Conservation (phyloP, 2,888 invertebrate genomes). For the Aphidius colemani region DNA sequence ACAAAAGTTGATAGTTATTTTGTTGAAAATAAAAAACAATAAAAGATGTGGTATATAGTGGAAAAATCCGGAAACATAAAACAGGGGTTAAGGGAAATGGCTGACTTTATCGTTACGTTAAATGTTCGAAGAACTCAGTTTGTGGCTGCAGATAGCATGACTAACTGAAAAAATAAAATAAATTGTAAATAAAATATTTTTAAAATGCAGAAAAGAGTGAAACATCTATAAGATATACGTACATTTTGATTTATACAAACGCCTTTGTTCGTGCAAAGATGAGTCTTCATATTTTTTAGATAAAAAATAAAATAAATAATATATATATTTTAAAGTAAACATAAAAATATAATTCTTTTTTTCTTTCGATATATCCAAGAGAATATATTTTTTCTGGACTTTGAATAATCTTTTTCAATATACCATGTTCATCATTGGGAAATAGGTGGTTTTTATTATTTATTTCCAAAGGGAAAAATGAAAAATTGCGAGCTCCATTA, state of each 20-base stretch:
- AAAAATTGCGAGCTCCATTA: slow-evolving; percentile 21
- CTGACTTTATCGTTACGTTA: too few relatives aligned
- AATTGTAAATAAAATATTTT: slow-evolving; percentile 7
- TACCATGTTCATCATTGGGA: not conserved
- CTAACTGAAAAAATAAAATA: too few relatives aligned
- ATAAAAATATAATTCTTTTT: not conserved
- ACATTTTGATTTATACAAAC: slow-evolving; percentile 31
- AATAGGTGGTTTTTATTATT: too few relatives aligned
- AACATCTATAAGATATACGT: slow-evolving; percentile 27
- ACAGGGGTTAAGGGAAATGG: too few relatives aligned
- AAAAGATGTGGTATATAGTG: not conserved
- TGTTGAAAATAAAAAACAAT: slow-evolving; percentile 7
- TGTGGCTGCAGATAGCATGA: too few relatives aligned
- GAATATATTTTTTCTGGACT: not conserved
- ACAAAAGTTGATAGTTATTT: too few relatives aligned
- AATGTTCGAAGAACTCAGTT: too few relatives aligned
- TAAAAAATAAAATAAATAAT: too few relatives aligned
- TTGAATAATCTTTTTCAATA: slow-evolving; percentile 13
- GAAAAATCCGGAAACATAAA: too few relatives aligned
- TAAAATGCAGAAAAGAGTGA: slow-evolving; percentile 12
- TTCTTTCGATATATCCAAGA: not conserved
- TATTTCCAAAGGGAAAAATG: slow-evolving; percentile 8
- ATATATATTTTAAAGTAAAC: not conserved
- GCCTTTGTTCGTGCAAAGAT: not conserved
- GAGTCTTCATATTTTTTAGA: not conserved